A percentile compares a stretch with the other conserved stretches of the same genome.
Evolutionary conservation across 2,797 vertebrate genomes (phyloP).

Genomic region (Falco rusticolus): DNA sequence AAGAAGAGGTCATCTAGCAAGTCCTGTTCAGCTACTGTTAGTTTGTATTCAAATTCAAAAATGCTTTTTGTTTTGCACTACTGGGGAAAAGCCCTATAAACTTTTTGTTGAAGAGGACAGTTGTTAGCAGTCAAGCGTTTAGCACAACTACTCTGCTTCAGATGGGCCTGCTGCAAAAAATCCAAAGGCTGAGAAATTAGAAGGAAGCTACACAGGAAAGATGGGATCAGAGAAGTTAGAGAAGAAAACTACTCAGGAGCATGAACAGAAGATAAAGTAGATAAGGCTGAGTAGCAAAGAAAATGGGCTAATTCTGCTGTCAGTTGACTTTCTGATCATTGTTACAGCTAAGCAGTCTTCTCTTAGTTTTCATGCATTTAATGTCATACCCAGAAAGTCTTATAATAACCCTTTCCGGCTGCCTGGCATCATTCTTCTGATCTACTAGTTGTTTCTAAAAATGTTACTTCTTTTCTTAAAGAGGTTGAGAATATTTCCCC

Average conservation of each 20-base stretch:
- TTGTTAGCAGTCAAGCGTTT: not conserved
- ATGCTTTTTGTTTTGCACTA: not conserved
- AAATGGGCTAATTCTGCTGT: not conserved
- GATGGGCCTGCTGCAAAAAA: not conserved
- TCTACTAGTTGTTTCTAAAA: conserved; percentile 1
- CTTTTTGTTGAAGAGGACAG: not conserved
- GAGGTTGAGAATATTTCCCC: not conserved
- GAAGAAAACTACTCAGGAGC: not conserved
- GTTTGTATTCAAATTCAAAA: not conserved
- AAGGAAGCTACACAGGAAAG: not conserved
- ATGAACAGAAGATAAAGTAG: not conserved
- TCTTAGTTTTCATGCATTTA: not conserved
- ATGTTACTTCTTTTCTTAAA: not conserved
- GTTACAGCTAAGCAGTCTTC: not conserved
- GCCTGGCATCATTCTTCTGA: not conserved
- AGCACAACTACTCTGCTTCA: not conserved
- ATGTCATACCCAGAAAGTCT: not conserved
- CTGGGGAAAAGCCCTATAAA: not conserved
- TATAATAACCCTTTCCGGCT: not conserved
- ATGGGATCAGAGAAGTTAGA: not conserved
- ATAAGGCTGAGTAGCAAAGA: not conserved
- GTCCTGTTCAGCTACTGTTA: not conserved
- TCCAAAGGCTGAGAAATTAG: not conserved
- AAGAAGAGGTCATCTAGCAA: not conserved
- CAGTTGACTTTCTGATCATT: not conserved